A percentile compares a stretch with the other conserved stretches of the same genome.
phyloP scores from a whole-genome alignment of 2,888 invertebrate species.

The Hoplodrina blanda region DNA sequence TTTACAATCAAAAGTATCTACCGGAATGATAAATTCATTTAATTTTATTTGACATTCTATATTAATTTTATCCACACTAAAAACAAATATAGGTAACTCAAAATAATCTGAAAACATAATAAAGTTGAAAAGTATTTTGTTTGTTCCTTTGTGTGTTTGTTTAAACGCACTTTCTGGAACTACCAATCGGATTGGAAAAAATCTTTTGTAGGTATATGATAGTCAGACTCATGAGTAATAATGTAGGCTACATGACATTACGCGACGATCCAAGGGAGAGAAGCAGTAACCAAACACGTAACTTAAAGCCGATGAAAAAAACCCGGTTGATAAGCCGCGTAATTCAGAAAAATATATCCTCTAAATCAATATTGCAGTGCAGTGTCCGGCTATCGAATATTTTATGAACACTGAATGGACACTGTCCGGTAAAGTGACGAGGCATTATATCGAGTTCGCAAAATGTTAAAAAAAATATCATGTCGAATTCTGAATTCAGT shows the following conservation, averaged over 20 bases:
- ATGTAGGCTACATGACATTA: too few relatives aligned
- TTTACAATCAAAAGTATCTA: not conserved
- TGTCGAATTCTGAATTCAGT: not conserved
- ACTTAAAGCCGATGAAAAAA: too few relatives aligned
- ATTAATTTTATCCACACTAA: conserved; percentile 5
- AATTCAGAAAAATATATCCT: conserved; percentile 43
- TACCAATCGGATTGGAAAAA: too few relatives aligned
- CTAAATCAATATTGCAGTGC: conserved; percentile 53
- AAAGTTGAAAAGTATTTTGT: too few relatives aligned
- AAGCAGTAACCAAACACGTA: too few relatives aligned
- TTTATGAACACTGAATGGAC: conserved; percentile 50
- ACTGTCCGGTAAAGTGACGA: conserved; percentile 35
- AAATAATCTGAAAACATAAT: conserved; percentile 12
- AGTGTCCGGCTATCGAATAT: conserved; percentile 31
- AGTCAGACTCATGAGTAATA: too few relatives aligned
- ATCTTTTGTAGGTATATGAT: too few relatives aligned
- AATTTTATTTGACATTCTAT: conserved; percentile 1
- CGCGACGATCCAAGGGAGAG: too few relatives aligned
- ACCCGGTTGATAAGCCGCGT: conserved; percentile 1
- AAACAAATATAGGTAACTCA: too few relatives aligned
- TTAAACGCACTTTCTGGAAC: too few relatives aligned
- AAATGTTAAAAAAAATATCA: conserved; percentile 34
- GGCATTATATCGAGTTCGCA: conserved; percentile 31
- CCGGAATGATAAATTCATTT: not conserved
- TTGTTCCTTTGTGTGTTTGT: too few relatives aligned